A percentile compares a stretch with the other conserved stretches of the same genome.
These are phyloP conservation scores for Zygaena filipendulae DNA, from an alignment of 2,888 invertebrate species.

Conservation along the genomic window DNA sequence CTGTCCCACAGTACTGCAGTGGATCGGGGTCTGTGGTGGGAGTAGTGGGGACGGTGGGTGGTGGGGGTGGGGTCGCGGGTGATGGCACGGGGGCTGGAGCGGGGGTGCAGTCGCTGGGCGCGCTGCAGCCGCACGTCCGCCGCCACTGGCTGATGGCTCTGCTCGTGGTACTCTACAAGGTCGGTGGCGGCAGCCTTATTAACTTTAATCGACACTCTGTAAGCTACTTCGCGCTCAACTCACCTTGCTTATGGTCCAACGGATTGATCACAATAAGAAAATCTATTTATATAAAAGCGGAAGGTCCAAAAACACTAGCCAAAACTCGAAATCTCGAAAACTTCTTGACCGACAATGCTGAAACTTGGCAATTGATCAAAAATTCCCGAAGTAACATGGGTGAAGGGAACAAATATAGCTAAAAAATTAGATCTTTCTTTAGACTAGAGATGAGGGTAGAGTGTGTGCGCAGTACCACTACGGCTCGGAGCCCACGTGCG, in stretches of 20 bases:
- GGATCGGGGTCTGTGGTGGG: slow-evolving; percentile 24
- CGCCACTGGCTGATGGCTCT: slow-evolving; percentile 94
- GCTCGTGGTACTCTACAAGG: slow-evolving; percentile 95
- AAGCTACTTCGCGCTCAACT: no score
- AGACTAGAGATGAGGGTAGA: no score
- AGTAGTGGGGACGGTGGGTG: slow-evolving; percentile 11
- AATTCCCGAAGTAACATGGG: no score
- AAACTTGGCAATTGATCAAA: no score
- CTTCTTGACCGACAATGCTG: no score
- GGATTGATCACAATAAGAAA: no score
- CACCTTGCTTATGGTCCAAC: no score
- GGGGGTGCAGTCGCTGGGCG: slow-evolving; percentile 82
- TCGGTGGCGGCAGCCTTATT: slow-evolving; percentile 33
- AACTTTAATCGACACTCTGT: neutral
- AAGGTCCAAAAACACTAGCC: no score
- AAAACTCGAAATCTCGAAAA: no score
- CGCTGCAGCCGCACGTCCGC: slow-evolving; percentile 86
- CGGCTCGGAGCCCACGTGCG: slow-evolving; percentile 74
- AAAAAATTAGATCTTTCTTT: no score
- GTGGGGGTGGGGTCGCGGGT: slow-evolving; percentile 6
- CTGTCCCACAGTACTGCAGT: slow-evolving; percentile 31
- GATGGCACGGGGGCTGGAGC: slow-evolving; percentile 12
- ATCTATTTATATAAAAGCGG: no score
- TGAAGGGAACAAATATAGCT: no score
- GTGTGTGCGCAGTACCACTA: slow-evolving; percentile 76